These are phyloP conservation scores for Triplophysa yarkandensis DNA, from an alignment of 2,797 vertebrate genomes.

Conservation along the genomic window DNA sequence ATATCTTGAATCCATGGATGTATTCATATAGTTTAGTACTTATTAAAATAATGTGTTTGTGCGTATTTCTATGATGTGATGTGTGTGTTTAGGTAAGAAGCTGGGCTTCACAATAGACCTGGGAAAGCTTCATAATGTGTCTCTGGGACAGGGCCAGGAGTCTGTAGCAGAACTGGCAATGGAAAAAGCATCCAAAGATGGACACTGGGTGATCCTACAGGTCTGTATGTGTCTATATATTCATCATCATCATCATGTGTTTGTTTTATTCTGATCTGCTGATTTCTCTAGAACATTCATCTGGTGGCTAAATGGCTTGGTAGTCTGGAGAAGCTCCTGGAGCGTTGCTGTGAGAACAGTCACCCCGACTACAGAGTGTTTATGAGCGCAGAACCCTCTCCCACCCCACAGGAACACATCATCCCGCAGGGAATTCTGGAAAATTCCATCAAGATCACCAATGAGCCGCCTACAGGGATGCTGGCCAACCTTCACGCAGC, in stretches of 20 bases:
- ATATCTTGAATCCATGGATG: too few relatives aligned
- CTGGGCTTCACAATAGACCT: constrained; percentile 84
- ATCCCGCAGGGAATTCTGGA: constrained; percentile 82
- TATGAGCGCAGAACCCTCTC: constrained; percentile 79
- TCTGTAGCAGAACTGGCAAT: constrained; percentile 81
- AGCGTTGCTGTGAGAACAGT: constrained; percentile 74
- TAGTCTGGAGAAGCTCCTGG: constrained; percentile 79
- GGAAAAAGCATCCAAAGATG: constrained; percentile 86
- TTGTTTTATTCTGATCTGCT: neutral
- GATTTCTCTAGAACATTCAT: constrained; percentile 83
- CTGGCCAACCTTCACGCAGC: constrained; percentile 78
- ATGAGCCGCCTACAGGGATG: constrained; percentile 80
- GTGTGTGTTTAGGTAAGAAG: constrained; percentile 73
- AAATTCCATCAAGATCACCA: constrained; percentile 84
- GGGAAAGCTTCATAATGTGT: constrained; percentile 84
- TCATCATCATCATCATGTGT: constrained; percentile 14
- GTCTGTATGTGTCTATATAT: constrained; percentile 40
- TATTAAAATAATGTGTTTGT: neutral
- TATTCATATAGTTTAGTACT: too few relatives aligned
- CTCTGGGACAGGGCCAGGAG: constrained; percentile 85
- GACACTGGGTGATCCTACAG: constrained; percentile 90
- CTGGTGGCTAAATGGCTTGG: constrained; percentile 82
- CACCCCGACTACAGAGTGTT: constrained; percentile 77
- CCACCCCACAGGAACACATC: constrained; percentile 77
- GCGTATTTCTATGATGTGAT: neutral